Base-by-base conservation (phyloP, 2,113 vertebrate genomes). In the Grantiella picta region DNA sequence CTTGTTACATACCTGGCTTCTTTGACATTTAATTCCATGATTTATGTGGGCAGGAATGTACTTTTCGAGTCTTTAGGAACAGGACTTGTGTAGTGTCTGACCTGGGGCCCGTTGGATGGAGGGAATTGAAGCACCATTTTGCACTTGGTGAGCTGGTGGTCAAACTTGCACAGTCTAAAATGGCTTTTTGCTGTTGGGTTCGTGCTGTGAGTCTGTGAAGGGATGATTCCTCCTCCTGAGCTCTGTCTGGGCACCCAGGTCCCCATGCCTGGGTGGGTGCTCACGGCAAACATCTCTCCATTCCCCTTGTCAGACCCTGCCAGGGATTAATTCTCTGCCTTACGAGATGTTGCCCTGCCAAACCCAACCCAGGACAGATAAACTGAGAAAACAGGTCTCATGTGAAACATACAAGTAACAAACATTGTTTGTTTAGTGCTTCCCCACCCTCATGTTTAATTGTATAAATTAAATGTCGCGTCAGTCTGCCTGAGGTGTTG, bases 401-500 rank as follows among this genome's bases (percentile, higher is more conserved):
- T 42, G 83, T 64, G 85, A 90, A 92, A 56, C 83, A 87, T 38
- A 70, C 94, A 87, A 90, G 86, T 84, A 87, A 92, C 81, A 86
- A 44, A 38, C 61, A 72, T 44, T 91, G 60, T 89, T 96, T 96
- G 92, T 96, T 96, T 97, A 92, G 91, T 75, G 42, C 85, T 86
- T 95, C 91, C 80, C 92, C 60, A 80, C 89, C 94, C 86, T 90
- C 64, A 2, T 44, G 40, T 88, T 92, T 97, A 95, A 97, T 95
- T 97, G 91, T 91, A 86, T 87, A 68, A 91, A 95, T 95, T 94
- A 94, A 94, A 61, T 95, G 95, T 97, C 59, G 93, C 91, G 92
- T 76, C 94, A 93, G 86, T 90, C 64, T 94, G 90, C 98, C 95
- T 56, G 94, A 96, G 89, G 97, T 93, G 91, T 78, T 94, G 96